Base-by-base conservation (phyloP, 1,140 invertebrate genomes). In the Solen grandis region DNA sequence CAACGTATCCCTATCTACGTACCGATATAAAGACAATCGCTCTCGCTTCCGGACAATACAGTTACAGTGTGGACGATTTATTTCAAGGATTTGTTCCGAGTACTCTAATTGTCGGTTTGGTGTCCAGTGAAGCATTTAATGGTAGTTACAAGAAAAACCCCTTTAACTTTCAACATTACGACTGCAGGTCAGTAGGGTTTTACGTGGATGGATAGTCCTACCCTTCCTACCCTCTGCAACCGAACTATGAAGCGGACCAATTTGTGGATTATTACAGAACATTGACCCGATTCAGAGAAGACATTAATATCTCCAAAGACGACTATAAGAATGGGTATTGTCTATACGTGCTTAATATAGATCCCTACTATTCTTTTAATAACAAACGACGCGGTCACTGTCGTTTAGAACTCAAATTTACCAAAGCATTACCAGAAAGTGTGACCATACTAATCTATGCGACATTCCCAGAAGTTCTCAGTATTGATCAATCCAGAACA, bases 151-250 rank as follows among this genome's bases (percentile, higher is more conserved):
- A 3, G 19, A 63, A 63, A 22, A 36, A 35, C 16, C 60, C 60
- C 1, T 63, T n/a, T n/a, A n/a, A n/a, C n/a, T n/a, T n/a, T n/a
- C n/a, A n/a, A n/a, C n/a, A n/a, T n/a, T n/a, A n/a, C 50, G 55
- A 70, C 29, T 81, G 79, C 31, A 81, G 52, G 38, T 81, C 52
- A 52, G 63, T 81, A 10, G 62, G 35, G 5, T 33, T 76, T 27
- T 82, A 76, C 46, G 55, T 82, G 0, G 72, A 82, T 29, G 80
- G 80, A 54, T 66, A 82, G n/a, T 76, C 80, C 25, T 52, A 68
- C 22, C 80, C 72, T 3, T 13, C 63, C 14, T 50, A 82, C 69
- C 69, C 46, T 5, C 57, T 19, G 33, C 60, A 63, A 22, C 60
- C 60, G 4, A 63, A 63, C 25, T 63, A 63, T n/a, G 13, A 8